These are phyloP conservation scores for Noctua janthina DNA, from an alignment of 2,888 invertebrate species.

Conservation along the genomic window DNA sequence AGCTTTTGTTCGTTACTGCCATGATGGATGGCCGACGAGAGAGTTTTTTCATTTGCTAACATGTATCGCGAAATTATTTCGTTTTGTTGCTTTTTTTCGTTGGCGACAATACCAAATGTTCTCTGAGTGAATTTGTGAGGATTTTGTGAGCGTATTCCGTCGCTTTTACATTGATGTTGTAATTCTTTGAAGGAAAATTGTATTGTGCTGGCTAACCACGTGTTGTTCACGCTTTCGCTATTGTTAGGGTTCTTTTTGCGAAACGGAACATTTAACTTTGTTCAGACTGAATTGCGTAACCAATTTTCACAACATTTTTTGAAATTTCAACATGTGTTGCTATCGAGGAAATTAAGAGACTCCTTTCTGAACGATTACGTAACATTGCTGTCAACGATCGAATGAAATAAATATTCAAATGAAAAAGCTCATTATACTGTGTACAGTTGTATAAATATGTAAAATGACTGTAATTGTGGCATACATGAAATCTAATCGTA, in stretches of 20 bases:
- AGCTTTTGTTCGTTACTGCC: slow-evolving; percentile 72
- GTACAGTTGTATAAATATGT: background rate
- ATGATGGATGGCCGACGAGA: slow-evolving; percentile 74
- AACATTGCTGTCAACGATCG: background rate
- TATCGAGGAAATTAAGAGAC: background rate
- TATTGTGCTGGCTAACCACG: slow-evolving; percentile 9
- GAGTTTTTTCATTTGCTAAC: slow-evolving; percentile 73
- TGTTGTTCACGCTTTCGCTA: background rate
- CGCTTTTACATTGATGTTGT: slow-evolving; percentile 38
- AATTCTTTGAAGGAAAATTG: slow-evolving; percentile 35
- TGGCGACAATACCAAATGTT: slow-evolving; percentile 53
- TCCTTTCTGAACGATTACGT: background rate
- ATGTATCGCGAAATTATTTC: slow-evolving; percentile 68
- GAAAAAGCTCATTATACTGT: background rate
- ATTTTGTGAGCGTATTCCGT: slow-evolving; percentile 42
- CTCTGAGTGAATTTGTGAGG: slow-evolving; percentile 51
- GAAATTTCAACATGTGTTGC: background rate
- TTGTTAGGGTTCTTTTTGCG: slow-evolving; percentile 14
- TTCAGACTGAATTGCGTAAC: slow-evolving; percentile 12
- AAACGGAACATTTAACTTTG: slow-evolving; percentile 22
- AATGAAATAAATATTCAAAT: background rate
- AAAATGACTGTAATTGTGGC: background rate
- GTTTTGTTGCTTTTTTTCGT: slow-evolving; percentile 62
- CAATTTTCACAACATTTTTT: slow-evolving; percentile 3
- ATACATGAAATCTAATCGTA: background rate